Percentiles rank a stretch among this genome's conserved stretches.
phyloP scores from a whole-genome alignment of 64 coral and sea anemone genomes.

The Porites australiensis region DNA sequence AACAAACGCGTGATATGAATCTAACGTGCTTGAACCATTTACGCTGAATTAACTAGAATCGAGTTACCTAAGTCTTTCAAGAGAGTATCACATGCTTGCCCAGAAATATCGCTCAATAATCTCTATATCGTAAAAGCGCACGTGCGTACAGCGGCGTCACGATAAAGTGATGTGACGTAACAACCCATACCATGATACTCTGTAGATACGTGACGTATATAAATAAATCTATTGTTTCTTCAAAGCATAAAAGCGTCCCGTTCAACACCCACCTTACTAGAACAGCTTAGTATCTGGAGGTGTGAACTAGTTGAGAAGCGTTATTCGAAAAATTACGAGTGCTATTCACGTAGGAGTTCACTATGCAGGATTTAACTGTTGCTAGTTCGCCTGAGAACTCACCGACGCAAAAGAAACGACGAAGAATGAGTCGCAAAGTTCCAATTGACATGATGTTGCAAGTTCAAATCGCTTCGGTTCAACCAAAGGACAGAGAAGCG shows the following conservation, averaged over 20 bases:
- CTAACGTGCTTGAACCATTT: neutral
- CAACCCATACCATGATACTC: neutral
- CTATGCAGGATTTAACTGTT: slow-evolving; percentile 10
- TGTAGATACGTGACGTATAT: neutral
- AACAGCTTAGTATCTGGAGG: neutral
- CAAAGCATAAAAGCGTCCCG: neutral
- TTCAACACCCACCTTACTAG: neutral
- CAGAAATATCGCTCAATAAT: neutral
- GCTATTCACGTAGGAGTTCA: neutral
- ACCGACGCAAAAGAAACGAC: slow-evolving; percentile 6
- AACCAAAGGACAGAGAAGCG: slow-evolving; percentile 71
- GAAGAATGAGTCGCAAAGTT: slow-evolving; percentile 7
- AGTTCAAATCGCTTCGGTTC: slow-evolving; percentile 34
- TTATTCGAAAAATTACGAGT: neutral
- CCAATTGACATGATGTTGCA: slow-evolving; percentile 55
- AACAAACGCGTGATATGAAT: neutral
- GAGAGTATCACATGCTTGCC: neutral
- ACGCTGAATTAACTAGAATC: neutral
- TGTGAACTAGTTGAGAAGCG: neutral
- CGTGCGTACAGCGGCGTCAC: neutral
- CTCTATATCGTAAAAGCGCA: neutral
- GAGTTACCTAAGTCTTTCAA: neutral
- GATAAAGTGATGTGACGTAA: neutral
- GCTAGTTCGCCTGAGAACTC: neutral
- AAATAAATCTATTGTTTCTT: neutral